Conservation (phyloP, 1,140 invertebrate species). For the Drosophila sturtevanti region DNA sequence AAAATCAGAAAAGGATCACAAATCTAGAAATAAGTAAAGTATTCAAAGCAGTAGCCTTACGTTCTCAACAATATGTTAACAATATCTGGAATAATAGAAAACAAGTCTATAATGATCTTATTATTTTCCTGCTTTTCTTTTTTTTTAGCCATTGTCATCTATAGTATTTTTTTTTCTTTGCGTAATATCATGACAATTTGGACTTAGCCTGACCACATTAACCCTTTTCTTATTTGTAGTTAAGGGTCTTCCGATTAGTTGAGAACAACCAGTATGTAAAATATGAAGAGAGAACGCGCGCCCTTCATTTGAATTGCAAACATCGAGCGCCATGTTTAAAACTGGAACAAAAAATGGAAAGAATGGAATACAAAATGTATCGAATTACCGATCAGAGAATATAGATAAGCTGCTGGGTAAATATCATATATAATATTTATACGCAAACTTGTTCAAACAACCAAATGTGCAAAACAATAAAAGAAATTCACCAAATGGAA, state of each 20-base stretch:
- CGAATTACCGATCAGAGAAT: constrained; percentile 65
- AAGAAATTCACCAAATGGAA: constrained; percentile 43
- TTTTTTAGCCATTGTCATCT: too few relatives aligned
- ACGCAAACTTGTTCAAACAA: constrained; percentile 80
- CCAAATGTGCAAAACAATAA: constrained; percentile 73
- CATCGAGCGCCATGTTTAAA: constrained; percentile 14
- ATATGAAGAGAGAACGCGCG: background rate
- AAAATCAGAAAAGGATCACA: too few relatives aligned
- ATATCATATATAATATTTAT: constrained; percentile 79
- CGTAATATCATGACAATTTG: background rate
- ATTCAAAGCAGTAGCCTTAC: too few relatives aligned
- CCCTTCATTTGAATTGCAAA: constrained; percentile 3
- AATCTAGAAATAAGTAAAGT: too few relatives aligned
- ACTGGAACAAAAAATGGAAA: background rate
- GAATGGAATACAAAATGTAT: constrained; percentile 61
- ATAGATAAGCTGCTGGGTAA: constrained; percentile 72
- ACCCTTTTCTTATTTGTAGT: background rate
- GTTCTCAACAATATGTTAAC: too few relatives aligned
- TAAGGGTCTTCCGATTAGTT: constrained; percentile 2
- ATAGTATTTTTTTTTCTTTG: too few relatives aligned
- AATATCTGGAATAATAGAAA: background rate
- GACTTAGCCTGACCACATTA: background rate
- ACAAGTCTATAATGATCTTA: background rate
- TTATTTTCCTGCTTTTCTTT: background rate
- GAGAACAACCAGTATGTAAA: background rate